Evolutionary conservation across 2,797 vertebrate genomes (phyloP).

Genomic region (Odontamblyopus lacepedii): DNA sequence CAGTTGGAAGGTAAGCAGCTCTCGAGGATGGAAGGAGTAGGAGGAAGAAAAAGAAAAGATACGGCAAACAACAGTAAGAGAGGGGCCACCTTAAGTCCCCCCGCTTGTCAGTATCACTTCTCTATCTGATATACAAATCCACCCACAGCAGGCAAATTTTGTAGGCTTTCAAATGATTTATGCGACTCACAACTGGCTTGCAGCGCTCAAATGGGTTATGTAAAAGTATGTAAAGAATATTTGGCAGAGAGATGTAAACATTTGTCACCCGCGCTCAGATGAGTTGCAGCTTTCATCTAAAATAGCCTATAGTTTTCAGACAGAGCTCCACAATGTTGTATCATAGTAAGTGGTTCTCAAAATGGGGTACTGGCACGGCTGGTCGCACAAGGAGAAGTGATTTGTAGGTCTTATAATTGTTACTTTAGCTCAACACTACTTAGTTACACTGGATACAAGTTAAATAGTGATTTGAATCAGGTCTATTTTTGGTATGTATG

Average conservation of each 20-base stretch:
- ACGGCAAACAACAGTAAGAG: conserved; percentile 66
- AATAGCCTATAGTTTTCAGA: background rate
- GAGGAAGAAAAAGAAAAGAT: conserved; percentile 59
- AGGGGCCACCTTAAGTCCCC: conserved; percentile 56
- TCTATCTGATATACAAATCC: conserved; percentile 57
- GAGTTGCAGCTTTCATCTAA: conserved; percentile 2
- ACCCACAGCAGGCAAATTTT: conserved; percentile 40
- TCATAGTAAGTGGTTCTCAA: background rate
- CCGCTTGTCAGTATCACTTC: conserved; percentile 58
- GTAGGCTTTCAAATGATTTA: conserved; percentile 39
- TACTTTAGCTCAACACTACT: too few species aligned
- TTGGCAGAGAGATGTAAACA: conserved; percentile 4
- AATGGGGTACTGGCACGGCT: background rate
- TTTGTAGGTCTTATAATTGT: too few species aligned
- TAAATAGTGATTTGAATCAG: too few species aligned
- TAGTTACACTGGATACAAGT: too few species aligned
- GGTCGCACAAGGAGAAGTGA: too few species aligned
- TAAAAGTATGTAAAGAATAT: conserved; percentile 1
- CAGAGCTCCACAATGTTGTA: background rate
- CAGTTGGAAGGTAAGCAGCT: conserved; percentile 76
- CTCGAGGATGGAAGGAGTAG: conserved; percentile 66
- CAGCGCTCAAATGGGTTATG: conserved; percentile 9
- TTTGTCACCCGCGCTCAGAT: background rate
- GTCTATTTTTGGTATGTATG: background rate
- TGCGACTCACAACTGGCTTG: conserved; percentile 15